phyloP scores from a whole-genome alignment of 2,888 invertebrate species.

The Mechanitis messenoides region DNA sequence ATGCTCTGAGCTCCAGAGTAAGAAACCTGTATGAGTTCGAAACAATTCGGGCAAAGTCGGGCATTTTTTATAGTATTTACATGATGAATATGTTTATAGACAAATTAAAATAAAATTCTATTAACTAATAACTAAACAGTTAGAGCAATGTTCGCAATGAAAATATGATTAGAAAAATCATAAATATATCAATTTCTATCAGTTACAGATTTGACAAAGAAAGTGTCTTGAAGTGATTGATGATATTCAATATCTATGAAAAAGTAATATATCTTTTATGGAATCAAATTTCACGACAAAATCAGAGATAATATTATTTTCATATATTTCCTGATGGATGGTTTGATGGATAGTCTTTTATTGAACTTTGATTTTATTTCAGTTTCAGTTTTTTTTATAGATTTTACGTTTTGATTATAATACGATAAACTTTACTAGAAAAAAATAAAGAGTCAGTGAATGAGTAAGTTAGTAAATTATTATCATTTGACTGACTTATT shows the following conservation, averaged over 20 bases:
- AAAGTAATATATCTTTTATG: neutral
- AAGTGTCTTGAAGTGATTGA: neutral
- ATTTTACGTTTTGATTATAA: too few relatives aligned
- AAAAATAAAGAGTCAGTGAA: too few relatives aligned
- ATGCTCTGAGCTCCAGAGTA: too few relatives aligned
- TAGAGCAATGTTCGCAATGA: too few relatives aligned
- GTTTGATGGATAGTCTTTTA: neutral
- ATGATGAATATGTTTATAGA: too few relatives aligned
- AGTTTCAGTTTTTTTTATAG: too few relatives aligned
- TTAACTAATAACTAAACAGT: too few relatives aligned
- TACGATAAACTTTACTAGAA: too few relatives aligned
- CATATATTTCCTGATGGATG: neutral
- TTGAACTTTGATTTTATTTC: neutral
- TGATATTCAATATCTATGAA: conserved; percentile 2
- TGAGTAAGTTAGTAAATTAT: neutral
- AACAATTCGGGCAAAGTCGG: too few relatives aligned
- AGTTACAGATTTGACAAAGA: neutral
- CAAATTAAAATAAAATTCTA: too few relatives aligned
- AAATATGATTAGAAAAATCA: neutral
- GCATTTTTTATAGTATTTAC: too few relatives aligned
- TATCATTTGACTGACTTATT: neutral
- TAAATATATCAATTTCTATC: neutral
- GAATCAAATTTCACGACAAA: conserved; percentile 1
- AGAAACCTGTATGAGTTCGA: too few relatives aligned
- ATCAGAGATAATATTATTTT: conserved; percentile 5